These are phyloP conservation scores for Hydropotes inermis DNA, from an alignment of 2,113 vertebrate genomes.

Conservation along the genomic window DNA sequence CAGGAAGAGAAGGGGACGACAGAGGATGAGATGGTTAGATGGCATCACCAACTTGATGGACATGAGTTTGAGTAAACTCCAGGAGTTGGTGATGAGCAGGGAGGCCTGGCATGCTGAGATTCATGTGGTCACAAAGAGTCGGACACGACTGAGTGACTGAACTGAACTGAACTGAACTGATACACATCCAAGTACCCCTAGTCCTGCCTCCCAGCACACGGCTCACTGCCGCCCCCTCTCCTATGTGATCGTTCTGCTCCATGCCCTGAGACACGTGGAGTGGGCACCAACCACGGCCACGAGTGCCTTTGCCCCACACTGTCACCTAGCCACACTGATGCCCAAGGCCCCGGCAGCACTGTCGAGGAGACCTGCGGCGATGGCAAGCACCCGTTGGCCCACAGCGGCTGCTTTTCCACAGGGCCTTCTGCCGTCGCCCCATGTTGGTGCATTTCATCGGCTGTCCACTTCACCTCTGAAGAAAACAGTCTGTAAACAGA, in stretches of 20 bases:
- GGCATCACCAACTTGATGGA: no score
- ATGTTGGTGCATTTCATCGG: background rate
- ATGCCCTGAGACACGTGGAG: background rate
- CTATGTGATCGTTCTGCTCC: background rate
- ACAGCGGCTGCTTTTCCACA: rapidly evolving
- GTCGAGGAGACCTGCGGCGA: background rate
- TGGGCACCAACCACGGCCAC: background rate
- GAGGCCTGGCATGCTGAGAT: no score
- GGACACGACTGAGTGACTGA: no score
- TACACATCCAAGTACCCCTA: background rate
- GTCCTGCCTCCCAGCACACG: background rate
- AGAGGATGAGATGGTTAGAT: no score
- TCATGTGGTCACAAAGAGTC: no score
- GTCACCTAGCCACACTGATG: background rate
- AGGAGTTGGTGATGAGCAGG: no score
- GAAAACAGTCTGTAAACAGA: background rate
- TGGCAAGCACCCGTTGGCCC: background rate
- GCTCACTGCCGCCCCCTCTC: background rate
- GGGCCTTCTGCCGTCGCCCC: rapidly evolving
- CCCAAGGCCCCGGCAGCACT: background rate
- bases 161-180: no score
- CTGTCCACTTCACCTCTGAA: rapidly evolving
- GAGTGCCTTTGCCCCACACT: background rate
- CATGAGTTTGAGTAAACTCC: no score
- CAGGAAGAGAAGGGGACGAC: no score